Percentiles rank a stretch among this genome's conserved stretches.
phyloP scores from a whole-genome alignment of 2,888 invertebrate species.

The Bruchidius siliquastri region DNA sequence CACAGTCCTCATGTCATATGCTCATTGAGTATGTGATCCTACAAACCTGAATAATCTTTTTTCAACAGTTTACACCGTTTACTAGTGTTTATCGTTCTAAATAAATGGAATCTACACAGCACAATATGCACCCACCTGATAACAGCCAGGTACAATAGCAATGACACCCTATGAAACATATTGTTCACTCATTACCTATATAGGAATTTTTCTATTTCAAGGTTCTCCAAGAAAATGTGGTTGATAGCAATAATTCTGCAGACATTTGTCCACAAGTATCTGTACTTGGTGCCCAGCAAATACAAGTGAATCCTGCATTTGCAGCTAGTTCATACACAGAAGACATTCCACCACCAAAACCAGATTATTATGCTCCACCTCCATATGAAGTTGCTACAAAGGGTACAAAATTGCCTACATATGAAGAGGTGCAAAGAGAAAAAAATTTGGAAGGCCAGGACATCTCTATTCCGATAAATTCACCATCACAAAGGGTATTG shows the following conservation, averaged over 20 bases:
- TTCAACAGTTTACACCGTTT: neutral
- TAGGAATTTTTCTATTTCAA: neutral
- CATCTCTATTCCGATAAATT: slow-evolving; percentile 25
- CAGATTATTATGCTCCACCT: slow-evolving; percentile 82
- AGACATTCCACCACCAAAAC: slow-evolving; percentile 76
- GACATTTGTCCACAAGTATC: neutral
- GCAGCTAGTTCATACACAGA: slow-evolving; percentile 41
- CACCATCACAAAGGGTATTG: slow-evolving; percentile 25
- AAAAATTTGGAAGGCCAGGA: slow-evolving; percentile 72
- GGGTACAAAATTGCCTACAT: slow-evolving; percentile 76
- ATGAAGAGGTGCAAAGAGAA: slow-evolving; percentile 87
- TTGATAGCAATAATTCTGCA: neutral
- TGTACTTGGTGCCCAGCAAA: neutral
- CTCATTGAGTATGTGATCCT: neutral
- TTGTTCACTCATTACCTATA: neutral
- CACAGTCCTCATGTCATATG: neutral
- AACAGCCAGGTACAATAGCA: neutral
- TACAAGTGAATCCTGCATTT: slow-evolving; percentile 4
- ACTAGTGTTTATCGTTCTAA: neutral
- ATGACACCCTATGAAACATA: neutral
- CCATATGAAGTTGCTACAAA: slow-evolving; percentile 79
- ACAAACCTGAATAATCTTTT: neutral
- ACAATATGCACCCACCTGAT: neutral
- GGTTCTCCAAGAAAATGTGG: neutral
- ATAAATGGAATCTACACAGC: neutral